These are phyloP conservation scores for Drosophila repletoides DNA, from an alignment of 1,140 invertebrate species.

Conservation along the genomic window DNA sequence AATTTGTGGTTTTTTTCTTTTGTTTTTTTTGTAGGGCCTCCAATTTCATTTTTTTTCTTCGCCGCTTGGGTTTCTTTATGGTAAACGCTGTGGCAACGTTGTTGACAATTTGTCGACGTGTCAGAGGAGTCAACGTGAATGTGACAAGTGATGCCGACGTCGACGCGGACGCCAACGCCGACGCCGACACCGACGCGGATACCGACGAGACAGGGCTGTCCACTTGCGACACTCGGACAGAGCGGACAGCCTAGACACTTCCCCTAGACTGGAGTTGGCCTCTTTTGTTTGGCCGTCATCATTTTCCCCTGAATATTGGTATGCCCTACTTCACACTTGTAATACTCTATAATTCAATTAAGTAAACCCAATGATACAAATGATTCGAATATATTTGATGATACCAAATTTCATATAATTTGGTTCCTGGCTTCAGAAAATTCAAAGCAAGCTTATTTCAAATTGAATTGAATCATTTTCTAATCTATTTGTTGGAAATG, in stretches of 20 bases:
- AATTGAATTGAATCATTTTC: too few species aligned
- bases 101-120: conserved; percentile 80
- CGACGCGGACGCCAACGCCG: background rate
- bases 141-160: conserved; percentile 65
- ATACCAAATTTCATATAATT: too few species aligned
- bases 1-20: conserved; percentile 18
- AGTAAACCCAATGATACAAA: background rate
- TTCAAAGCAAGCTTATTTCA: too few species aligned
- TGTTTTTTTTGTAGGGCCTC: conserved; percentile 44
- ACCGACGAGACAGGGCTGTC: conserved; percentile 51
- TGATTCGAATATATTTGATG: conserved; percentile 1
- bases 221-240: background rate
- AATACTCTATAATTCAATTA: too few species aligned
- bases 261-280: too few species aligned
- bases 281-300: conserved; percentile 10
- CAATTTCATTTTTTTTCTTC: conserved; percentile 1
- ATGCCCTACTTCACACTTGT: conserved; percentile 1
- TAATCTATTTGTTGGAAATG: too few species aligned
- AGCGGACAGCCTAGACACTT: too few species aligned
- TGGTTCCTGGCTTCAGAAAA: background rate
- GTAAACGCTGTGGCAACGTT: conserved; percentile 59
- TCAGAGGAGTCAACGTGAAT: conserved; percentile 76
- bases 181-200: conserved; percentile 13
- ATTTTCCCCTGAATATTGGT: conserved; percentile 42
- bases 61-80: conserved; percentile 39